These are phyloP conservation scores for Crocidura indochinensis DNA, from an alignment of 2,797 vertebrate species.

Conservation along the genomic window DNA sequence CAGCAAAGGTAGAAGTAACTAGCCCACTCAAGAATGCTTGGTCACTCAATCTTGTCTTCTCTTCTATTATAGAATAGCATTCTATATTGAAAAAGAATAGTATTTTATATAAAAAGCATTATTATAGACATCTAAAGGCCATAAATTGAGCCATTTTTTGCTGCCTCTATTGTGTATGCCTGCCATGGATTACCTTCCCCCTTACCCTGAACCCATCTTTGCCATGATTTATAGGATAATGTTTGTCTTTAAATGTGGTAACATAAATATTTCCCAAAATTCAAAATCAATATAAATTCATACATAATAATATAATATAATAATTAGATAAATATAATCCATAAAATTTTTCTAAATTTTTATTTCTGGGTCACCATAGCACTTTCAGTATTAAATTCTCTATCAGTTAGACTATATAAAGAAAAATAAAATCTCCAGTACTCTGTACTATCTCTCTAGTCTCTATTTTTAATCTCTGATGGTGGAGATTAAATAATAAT, in stretches of 20 bases:
- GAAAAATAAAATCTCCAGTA: slow-evolving; percentile 19
- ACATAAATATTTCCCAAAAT: slow-evolving; percentile 15
- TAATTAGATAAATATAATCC: too few relatives aligned
- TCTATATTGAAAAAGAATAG: too few relatives aligned
- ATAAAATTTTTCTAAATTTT: neutral
- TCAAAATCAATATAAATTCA: neutral
- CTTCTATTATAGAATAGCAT: too few relatives aligned
- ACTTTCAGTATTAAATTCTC: slow-evolving; percentile 30
- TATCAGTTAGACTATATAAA: neutral
- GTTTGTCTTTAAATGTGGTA: slow-evolving; percentile 45
- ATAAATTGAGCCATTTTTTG: slow-evolving; percentile 27
- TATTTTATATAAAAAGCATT: too few relatives aligned
- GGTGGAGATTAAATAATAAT: too few relatives aligned
- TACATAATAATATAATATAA: too few relatives aligned
- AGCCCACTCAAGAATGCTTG: neutral
- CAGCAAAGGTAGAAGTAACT: neutral
- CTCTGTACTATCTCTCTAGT: too few relatives aligned
- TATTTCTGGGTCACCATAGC: neutral
- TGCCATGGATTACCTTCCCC: neutral
- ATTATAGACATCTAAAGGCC: neutral
- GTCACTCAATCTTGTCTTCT: too few relatives aligned
- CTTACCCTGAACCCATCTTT: too few relatives aligned
- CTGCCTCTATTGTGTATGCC: neutral
- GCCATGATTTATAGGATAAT: neutral
- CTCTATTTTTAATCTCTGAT: neutral